Evolutionary conservation across 2,113 vertebrate species (phyloP).

Genomic region (Cyphomyrus discorhynchus): DNA sequence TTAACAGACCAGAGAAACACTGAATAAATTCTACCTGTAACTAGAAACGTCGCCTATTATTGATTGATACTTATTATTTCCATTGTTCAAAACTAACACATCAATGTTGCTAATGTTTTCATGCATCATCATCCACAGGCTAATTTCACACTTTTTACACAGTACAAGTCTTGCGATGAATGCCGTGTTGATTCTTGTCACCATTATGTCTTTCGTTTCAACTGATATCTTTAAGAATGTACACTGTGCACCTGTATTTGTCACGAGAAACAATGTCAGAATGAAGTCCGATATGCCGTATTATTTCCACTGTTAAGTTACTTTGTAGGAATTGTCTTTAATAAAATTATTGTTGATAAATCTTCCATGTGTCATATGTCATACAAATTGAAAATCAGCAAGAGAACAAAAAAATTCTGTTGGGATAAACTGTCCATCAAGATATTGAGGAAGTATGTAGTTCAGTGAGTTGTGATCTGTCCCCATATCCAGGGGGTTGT

Average conservation of each 20-base stretch:
- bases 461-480: neutral
- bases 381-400: neutral
- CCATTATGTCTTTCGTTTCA: slow-evolving; percentile 30
- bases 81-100: neutral
- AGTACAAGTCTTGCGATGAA: slow-evolving; percentile 29
- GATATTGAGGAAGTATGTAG: neutral
- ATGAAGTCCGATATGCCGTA: neutral
- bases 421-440: neutral
- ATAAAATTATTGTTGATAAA: neutral
- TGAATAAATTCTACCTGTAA: neutral
- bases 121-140: no score
- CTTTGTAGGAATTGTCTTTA: neutral
- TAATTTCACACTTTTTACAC: slow-evolving; percentile 24
- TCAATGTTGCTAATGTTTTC: neutral
- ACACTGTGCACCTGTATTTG: slow-evolving; percentile 35
- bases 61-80: no score
- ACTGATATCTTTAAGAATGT: slow-evolving; percentile 19
- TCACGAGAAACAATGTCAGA: neutral
- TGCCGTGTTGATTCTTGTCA: slow-evolving; percentile 21
- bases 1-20: slow-evolving; percentile 6
- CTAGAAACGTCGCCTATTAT: neutral
- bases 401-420: neutral
- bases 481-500: neutral
- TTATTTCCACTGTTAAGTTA: neutral
- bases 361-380: neutral